Base-by-base conservation (phyloP, 2,888 invertebrate species). In the Lamellibrachia columna region DNA sequence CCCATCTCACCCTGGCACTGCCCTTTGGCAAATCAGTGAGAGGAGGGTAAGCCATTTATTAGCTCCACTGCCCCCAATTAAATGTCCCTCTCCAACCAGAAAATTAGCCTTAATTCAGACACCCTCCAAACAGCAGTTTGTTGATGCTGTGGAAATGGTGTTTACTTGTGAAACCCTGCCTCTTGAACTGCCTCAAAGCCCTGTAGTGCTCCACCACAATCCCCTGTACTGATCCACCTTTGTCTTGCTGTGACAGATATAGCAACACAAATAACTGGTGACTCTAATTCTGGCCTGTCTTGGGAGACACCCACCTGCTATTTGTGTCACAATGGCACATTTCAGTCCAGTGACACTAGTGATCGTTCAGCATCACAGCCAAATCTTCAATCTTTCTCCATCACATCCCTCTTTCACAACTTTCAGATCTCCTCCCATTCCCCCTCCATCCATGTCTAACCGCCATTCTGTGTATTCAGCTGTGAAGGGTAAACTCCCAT, bases 31-130 rank as follows among this genome's bases (percentile, higher is more conserved):
- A 75, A 75, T 22, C 75, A 75, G 75, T 22, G 22, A n/a, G 75
- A 75, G 75, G 22, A 75, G 75, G 75, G 75, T 75, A 75, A 75
- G 75, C 75, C 75, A 75, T 11, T 75, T 75, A 75, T 75, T 75
- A 75, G 75, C 75, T 75, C 75, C 75, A 75, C 75, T 75, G 75
- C 75, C 75, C 22, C 75, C 75, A 75, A 75, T 75, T 75, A 75
- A 75, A 75, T 75, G 75, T 75, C 75, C 75, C 75, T 75, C 75
- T 15, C 75, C 75, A 75, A 75, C 75, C 75, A 75, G 75, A 75
- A 75, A 75, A 75, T 75, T 75, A 75, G 15, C 75, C 75, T n/a
- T 75, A 75, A 75, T 75, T 75, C 75, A 75, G 75, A 15, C 6
- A 0, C 75, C 75, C 75, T 75, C 75, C 75, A 75, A 75, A 75